Evolutionary conservation across 1,140 invertebrate species (phyloP).

Genomic region (Aphis gossypii): DNA sequence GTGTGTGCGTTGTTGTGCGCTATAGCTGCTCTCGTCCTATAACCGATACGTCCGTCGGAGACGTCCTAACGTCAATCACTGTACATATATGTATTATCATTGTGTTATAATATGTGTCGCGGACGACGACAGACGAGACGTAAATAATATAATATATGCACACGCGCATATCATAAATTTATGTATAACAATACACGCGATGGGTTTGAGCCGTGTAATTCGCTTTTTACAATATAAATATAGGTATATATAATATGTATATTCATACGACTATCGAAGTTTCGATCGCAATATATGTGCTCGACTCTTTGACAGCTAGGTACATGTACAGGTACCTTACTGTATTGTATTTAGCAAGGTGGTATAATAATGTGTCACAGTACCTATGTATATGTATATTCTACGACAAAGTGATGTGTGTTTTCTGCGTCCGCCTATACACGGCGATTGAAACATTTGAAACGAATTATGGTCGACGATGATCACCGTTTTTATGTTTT

Average conservation of each 20-base stretch:
- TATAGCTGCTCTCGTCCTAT: background rate
- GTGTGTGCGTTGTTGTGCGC: background rate
- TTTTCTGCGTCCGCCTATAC: background rate
- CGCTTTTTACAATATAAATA: background rate
- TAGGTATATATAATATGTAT: background rate
- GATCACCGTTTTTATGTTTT: background rate
- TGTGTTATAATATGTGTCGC: background rate
- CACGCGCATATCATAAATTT: background rate
- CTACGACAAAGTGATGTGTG: background rate
- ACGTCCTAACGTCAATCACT: background rate
- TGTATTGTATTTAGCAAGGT: background rate
- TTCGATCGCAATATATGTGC: background rate
- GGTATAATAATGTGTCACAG: background rate
- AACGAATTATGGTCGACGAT: background rate
- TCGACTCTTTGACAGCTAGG: background rate
- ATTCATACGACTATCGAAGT: background rate
- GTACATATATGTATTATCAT: background rate
- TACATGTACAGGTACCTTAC: background rate
- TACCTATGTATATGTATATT: background rate
- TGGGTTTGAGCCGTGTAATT: background rate
- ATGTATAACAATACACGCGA: background rate
- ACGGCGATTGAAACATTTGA: no score
- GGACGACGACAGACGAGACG: background rate
- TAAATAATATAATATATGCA: background rate
- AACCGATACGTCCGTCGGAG: background rate